phyloP scores from a whole-genome alignment of 1,140 invertebrate genomes.

The Cyphomyrmex costatus region DNA sequence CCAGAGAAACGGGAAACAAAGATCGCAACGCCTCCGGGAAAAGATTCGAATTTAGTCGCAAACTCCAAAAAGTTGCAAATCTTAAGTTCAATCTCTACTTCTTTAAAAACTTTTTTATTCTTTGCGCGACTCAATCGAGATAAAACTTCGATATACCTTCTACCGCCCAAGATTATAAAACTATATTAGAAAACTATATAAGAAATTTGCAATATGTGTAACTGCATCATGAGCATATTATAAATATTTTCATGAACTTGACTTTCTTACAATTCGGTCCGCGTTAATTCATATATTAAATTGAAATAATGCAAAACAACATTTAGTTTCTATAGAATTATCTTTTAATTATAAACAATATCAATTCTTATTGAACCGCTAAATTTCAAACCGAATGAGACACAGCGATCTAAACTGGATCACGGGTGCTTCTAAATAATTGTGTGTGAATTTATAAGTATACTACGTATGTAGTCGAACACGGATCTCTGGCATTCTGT shows the following conservation, averaged over 20 bases:
- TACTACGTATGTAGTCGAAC: too few species aligned
- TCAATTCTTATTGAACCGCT: too few species aligned
- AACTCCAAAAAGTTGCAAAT: conserved; percentile 54
- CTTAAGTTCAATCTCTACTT: conserved; percentile 44
- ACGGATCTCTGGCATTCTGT: too few species aligned
- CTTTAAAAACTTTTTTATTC: conserved; percentile 47
- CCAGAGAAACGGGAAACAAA: not conserved
- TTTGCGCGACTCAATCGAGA: conserved; percentile 12
- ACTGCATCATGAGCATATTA: too few species aligned
- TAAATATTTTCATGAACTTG: conserved; percentile 11
- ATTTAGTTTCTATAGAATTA: not conserved
- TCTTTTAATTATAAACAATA: not conserved
- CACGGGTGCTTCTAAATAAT: too few species aligned
- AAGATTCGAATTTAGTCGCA: conserved; percentile 15
- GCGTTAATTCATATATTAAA: not conserved
- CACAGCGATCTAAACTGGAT: too few species aligned
- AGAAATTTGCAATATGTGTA: not conserved
- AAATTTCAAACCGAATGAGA: too few species aligned
- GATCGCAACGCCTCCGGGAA: not conserved
- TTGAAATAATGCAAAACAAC: too few species aligned
- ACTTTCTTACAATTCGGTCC: not conserved
- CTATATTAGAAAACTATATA: conserved; percentile 7
- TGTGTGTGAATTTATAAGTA: too few species aligned
- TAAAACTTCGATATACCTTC: conserved; percentile 46
- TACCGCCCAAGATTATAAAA: conserved; percentile 4